Conservation (phyloP, 2,888 invertebrate species). For the Philereme vetulata region DNA sequence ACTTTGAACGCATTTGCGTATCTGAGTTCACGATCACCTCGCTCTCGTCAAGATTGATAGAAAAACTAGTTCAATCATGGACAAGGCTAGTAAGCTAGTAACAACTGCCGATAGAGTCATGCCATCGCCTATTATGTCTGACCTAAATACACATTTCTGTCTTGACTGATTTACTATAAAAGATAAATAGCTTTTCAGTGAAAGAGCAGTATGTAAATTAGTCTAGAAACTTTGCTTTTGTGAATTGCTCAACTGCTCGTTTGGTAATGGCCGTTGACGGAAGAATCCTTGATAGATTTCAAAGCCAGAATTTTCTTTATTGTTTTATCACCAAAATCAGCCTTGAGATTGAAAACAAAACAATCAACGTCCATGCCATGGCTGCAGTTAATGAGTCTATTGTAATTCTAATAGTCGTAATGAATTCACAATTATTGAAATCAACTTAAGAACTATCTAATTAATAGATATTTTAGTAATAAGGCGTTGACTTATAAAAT, state of each 20-base stretch:
- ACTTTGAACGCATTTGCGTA: conserved; percentile 42
- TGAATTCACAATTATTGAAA: conserved; percentile 45
- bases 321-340: conserved; percentile 34
- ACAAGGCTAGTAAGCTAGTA: conserved; percentile 56
- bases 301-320: conserved; percentile 25
- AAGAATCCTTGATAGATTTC: conserved; percentile 16
- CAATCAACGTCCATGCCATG: conserved; percentile 35
- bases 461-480: conserved; percentile 25
- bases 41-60: conserved; percentile 63
- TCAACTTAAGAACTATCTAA: conserved; percentile 40
- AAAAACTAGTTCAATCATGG: conserved; percentile 77
- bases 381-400: conserved; percentile 41
- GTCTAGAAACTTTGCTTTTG: conserved; percentile 9
- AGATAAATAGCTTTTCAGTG: conserved; percentile 15
- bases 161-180: conserved; percentile 41
- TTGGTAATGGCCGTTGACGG: conserved; percentile 8
- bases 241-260: conserved; percentile 3
- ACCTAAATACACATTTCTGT: conserved; percentile 63
- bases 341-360: conserved; percentile 41
- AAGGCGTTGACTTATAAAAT: conserved; percentile 36
- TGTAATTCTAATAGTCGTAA: conserved; percentile 43
- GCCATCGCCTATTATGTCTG: conserved; percentile 69
- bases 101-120: conserved; percentile 63
- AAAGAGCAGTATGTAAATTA: conserved; percentile 14
- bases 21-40: conserved; percentile 62